Conservation (phyloP, 2,797 vertebrate species). For the Gallinago stenura region DNA sequence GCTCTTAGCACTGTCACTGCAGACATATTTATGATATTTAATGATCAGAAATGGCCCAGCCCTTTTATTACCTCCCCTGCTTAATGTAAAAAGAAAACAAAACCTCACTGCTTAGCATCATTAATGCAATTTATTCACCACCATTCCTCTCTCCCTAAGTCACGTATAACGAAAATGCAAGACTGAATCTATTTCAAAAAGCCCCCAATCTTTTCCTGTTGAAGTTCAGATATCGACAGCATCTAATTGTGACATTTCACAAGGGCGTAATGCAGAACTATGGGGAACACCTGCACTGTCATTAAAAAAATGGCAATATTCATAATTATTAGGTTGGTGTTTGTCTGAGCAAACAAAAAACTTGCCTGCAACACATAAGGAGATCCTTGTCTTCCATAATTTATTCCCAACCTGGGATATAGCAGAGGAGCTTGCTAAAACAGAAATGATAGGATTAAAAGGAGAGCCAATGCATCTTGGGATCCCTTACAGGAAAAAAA, state of each 20-base stretch:
- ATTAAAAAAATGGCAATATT: not conserved
- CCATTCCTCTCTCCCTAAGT: not conserved
- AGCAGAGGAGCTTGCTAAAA: not conserved
- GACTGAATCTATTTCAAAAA: not conserved
- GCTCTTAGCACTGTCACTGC: not conserved
- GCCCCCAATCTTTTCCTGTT: not conserved
- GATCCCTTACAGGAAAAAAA: not conserved
- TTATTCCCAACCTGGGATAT: not conserved
- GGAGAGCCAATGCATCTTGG: not conserved
- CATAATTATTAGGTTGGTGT: not conserved
- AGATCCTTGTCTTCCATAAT: not conserved
- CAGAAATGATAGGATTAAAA: not conserved
- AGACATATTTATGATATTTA: not conserved
- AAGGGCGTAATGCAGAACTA: not conserved
- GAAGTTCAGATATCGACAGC: not conserved
- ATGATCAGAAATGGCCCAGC: not conserved
- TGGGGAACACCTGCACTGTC: not conserved
- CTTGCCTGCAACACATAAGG: not conserved
- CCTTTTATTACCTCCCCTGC: not conserved
- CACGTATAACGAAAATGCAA: not conserved
- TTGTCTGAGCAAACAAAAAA: not conserved
- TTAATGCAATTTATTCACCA: not conserved
- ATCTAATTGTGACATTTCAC: not conserved
- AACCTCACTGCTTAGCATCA: not conserved
- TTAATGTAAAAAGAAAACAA: not conserved